Evolutionary conservation across 2,888 invertebrate species (phyloP), one percentile per base, ranked within the genome.

Genomic region (Muschampia staudingeri): DNA sequence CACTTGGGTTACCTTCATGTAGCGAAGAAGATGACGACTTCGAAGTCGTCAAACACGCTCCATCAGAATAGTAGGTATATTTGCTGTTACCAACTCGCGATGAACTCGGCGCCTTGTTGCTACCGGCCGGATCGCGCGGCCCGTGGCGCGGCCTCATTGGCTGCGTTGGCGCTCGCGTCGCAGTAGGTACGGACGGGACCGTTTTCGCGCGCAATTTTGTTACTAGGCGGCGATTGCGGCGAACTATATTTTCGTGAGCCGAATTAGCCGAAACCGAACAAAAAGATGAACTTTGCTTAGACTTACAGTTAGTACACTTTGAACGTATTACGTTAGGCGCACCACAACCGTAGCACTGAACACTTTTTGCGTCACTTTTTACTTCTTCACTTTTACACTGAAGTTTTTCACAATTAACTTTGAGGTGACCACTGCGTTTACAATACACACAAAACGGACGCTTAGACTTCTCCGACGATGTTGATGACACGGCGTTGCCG

Each of bases 301-400:
- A 5, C 7, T 14, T 65, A 65, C 65, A 65, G 65, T 30, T 65
- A 6, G 65, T 5, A 65, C 65, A 65, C 30, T 65, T 65, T 14
- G 65, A 12, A 30, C 65, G 65, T 14, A 65, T 65, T 25, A 65
- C 65, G 65, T 30, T 65, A 65, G 65, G 30, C 30, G 65, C 65
- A 65, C 65, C 65, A 30, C 65, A 65, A 30, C 65, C 65, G 65
- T 65, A 65, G 7, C 65, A 65, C 30, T 65, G 12, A 30, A 65
- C 25, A 61, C 61, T 61, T 25, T 61, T 61, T 25, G 3, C 7
- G 1, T 61, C 19, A 25, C 25, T 61, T 61, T 25, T 61, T 25
- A 8, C 11, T 12, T 61, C 61, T 61, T 61, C 61, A 61, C 8
- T 25, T 61, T 25, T 25, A 25, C 19, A 11, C 25, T 61, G 61